A percentile compares a stretch with the other conserved stretches of the same genome.
Evolutionary conservation across 2,797 vertebrate genomes (phyloP).

Genomic region (Platyrinchus mystaceus): DNA sequence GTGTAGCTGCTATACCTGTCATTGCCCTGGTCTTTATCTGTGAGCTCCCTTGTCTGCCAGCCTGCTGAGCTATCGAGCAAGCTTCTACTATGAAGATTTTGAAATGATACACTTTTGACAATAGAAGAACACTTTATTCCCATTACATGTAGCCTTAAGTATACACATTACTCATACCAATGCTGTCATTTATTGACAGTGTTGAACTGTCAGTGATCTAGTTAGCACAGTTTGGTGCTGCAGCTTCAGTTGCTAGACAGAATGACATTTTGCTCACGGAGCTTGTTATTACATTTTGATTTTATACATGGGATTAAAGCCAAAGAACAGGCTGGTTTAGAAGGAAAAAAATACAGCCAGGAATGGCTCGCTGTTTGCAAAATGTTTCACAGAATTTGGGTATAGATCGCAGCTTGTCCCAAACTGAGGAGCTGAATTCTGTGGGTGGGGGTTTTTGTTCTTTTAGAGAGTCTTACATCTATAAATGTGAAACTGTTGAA

Average conservation of each 20-base stretch:
- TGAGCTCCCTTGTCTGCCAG: conserved; percentile 11
- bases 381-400: neutral
- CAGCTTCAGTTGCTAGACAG: conserved; percentile 40
- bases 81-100: conserved; percentile 16
- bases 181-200: conserved; percentile 59
- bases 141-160: conserved; percentile 48
- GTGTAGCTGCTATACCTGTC: conserved; percentile 10
- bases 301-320: neutral
- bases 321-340: conserved; percentile 15
- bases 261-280: conserved; percentile 38
- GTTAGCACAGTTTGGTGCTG: conserved; percentile 44
- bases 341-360: neutral
- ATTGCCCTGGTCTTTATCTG: neutral
- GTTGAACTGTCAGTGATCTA: conserved; percentile 34
- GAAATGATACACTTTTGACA: conserved; percentile 49
- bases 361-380: neutral
- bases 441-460: neutral
- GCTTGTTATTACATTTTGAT: conserved; percentile 45
- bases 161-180: conserved; percentile 60
- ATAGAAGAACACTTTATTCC: conserved; percentile 44
- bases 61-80: conserved; percentile 44
- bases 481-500: neutral
- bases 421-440: neutral
- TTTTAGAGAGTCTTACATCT: neutral
- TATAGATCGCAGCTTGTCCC: neutral